Evolutionary conservation across 1,140 invertebrate species (phyloP), one percentile per base, ranked within the genome.

Genomic region (Heliothis subflexa): DNA sequence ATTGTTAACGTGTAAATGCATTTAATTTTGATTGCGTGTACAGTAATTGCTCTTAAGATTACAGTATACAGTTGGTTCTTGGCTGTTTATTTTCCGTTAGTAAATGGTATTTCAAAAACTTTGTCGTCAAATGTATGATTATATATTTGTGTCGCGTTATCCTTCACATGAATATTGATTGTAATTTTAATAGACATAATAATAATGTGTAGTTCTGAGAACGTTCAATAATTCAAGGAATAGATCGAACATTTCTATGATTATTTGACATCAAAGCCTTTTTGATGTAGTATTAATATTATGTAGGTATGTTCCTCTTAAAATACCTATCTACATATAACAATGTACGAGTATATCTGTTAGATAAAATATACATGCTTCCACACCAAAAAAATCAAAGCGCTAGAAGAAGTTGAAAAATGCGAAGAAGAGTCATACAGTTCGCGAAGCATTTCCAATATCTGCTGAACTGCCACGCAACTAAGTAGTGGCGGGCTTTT

Each of bases 1-100:
- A 21, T 49, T 68, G 64, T 68, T 68, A 68, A 68, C 16, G 45
- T 68, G 64, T 68, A 68, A 49, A 68, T 68, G 64, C 45, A 68
- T 47, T 68, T 68, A 68, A 68, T 68, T 68, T 68, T 68, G 45
- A 68, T 68, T 68, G 64, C 64, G 64, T 68, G 64, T 68, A 49
- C 33, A 21, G 40, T 68, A 68, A 68, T 68, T 68, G 64, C 49
- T 68, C 18, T 47, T 47, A 21, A 68, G 64, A 68, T 68, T 49
- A 68, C 13, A 10, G 11, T 28, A 25, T 28, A 61, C 54, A 55
- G 57, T 13, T 21, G 45, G 64, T 25, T 49, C 18, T 68, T 45
- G 33, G 14, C n/a, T 49, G 16, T n/a, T 13, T 14, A 14, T 49
- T 47, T 16, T 14, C 47, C 16, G 45, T 47, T 66, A 11, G 45